Conservation (phyloP, 1,140 invertebrate species). For the Pseudomyrmex flavicornis region DNA sequence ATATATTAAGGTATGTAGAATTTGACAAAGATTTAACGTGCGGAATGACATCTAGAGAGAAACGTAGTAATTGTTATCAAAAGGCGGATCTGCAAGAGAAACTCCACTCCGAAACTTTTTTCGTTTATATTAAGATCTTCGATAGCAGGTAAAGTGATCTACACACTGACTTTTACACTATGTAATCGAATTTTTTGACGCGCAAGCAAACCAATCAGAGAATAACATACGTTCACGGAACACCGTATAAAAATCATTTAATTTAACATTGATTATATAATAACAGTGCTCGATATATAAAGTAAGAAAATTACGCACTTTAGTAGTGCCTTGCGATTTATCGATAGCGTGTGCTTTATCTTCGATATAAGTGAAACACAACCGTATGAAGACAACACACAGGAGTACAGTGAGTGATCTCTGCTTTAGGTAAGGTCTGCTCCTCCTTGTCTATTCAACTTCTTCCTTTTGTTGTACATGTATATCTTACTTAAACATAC, state of each 20-base stretch:
- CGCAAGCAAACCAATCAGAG: too few relatives aligned
- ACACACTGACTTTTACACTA: too few relatives aligned
- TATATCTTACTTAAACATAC: constrained; percentile 78
- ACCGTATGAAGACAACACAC: constrained; percentile 61
- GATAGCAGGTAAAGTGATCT: constrained; percentile 71
- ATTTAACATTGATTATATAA: too few relatives aligned
- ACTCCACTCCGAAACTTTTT: constrained; percentile 70
- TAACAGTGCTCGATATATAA: too few relatives aligned
- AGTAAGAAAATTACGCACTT: too few relatives aligned
- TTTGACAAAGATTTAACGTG: constrained; percentile 48
- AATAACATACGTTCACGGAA: too few relatives aligned
- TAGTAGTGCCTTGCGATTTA: not conserved
- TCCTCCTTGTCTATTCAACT: constrained; percentile 76
- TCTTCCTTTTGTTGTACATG: constrained; percentile 80
- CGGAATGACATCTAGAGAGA: constrained; percentile 19
- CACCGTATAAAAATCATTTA: too few relatives aligned
- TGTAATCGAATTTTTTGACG: too few relatives aligned
- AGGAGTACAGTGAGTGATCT: constrained; percentile 73
- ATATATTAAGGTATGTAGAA: constrained; percentile 60
- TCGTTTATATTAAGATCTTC: constrained; percentile 75
- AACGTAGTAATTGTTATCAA: constrained; percentile 60
- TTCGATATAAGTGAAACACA: constrained; percentile 51
- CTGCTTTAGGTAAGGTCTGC: constrained; percentile 78
- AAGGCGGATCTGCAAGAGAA: constrained; percentile 65
- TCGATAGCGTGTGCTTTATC: constrained; percentile 59